Evolutionary conservation across 2,797 vertebrate species (phyloP).

Genomic region (Rhyacichthys aspro): DNA sequence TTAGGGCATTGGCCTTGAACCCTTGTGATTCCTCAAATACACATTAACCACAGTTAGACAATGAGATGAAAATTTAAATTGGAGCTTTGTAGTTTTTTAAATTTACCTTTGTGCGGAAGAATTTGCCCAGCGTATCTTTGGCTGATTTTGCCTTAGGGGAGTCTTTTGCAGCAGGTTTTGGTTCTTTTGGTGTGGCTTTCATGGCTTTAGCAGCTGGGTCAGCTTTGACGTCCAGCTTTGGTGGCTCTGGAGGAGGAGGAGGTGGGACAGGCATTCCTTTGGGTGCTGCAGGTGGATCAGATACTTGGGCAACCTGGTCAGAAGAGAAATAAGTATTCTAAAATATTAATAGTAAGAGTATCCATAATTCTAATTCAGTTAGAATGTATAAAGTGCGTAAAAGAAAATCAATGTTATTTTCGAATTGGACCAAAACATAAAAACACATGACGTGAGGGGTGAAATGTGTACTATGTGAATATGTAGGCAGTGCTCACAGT

Average conservation of each 20-base stretch:
- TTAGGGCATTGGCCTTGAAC: constrained; percentile 39
- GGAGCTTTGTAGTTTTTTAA: neutral
- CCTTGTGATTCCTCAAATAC: constrained; percentile 60
- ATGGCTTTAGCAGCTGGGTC: constrained; percentile 69
- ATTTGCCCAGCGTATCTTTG: constrained; percentile 82
- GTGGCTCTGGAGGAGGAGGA: constrained; percentile 76
- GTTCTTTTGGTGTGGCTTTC: constrained; percentile 70
- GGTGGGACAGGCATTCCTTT: constrained; percentile 79
- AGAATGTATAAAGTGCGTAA: too few relatives aligned
- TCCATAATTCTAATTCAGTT: neutral
- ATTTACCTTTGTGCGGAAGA: constrained; percentile 92
- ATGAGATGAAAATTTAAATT: too few relatives aligned
- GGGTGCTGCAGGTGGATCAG: constrained; percentile 63
- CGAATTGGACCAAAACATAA: constrained; percentile 1
- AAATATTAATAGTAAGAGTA: neutral
- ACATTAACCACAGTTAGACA: constrained; percentile 45
- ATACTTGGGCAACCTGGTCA: constrained; percentile 65
- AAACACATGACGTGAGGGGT: neutral
- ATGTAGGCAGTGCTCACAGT: constrained; percentile 70
- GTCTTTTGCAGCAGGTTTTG: constrained; percentile 71
- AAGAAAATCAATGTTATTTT: too few relatives aligned
- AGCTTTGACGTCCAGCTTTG: constrained; percentile 80
- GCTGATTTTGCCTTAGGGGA: constrained; percentile 75
- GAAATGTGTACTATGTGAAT: constrained; percentile 1
- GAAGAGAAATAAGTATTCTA: constrained; percentile 2